Percentiles rank a stretch among this genome's conserved stretches.
These are phyloP conservation scores for Gymnorhina tibicen DNA, from an alignment of 2,113 vertebrate genomes.

Conservation along the genomic window DNA sequence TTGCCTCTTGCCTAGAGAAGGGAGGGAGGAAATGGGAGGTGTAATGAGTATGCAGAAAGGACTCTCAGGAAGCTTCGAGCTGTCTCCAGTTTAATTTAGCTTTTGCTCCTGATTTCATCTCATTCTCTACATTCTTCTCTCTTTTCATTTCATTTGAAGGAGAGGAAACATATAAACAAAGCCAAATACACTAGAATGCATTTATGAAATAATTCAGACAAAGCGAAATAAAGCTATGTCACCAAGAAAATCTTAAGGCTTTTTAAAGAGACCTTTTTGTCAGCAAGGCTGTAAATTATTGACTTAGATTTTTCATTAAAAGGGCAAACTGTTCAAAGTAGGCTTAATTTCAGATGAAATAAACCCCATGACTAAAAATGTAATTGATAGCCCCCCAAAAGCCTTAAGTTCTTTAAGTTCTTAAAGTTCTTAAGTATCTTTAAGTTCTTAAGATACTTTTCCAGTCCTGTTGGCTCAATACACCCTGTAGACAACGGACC, in stretches of 20 bases:
- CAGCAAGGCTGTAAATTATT: background rate
- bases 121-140: background rate
- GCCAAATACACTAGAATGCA: background rate
- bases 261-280: background rate
- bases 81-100: background rate
- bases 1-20: background rate
- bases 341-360: background rate
- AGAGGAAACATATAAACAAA: background rate
- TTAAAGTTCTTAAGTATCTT: no score
- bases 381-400: background rate
- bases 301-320: constrained; percentile 4
- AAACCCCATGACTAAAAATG: background rate
- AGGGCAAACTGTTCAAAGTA: background rate
- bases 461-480: background rate
- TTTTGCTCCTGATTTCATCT: background rate
- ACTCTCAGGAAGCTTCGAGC: background rate
- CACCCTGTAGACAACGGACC: background rate
- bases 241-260: background rate
- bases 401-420: background rate
- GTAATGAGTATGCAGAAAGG: background rate
- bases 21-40: background rate
- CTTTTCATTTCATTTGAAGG: background rate
- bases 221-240: background rate
- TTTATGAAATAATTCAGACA: background rate
- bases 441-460: background rate